Evolutionary conservation across 2,888 invertebrate genomes (phyloP).

Genomic region (Macrophya alboannulata): DNA sequence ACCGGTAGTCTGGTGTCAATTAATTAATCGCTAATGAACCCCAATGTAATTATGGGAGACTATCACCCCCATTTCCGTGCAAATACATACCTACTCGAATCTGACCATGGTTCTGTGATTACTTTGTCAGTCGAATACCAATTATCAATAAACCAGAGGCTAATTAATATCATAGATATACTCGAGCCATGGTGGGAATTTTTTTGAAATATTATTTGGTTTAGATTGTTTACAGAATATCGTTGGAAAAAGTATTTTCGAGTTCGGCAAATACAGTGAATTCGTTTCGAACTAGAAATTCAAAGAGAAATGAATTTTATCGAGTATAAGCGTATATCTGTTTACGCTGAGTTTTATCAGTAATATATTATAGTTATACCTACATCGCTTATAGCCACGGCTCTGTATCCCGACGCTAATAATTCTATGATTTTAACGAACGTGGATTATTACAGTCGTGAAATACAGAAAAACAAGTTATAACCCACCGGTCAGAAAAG

Average conservation of each 20-base stretch:
- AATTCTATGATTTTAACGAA: slow-evolving; percentile 1
- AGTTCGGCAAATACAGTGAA: not conserved
- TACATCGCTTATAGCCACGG: not conserved
- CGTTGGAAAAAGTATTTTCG: not conserved
- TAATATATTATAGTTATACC: not conserved
- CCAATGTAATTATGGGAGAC: slow-evolving; percentile 33
- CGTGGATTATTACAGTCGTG: not conserved
- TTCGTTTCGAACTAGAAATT: not conserved
- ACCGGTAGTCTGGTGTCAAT: slow-evolving; percentile 28
- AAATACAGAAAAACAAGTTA: not conserved
- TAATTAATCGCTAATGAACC: slow-evolving; percentile 48
- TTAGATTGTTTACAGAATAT: not conserved
- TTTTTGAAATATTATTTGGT: not conserved
- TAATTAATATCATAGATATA: not conserved
- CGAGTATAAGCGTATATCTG: not conserved
- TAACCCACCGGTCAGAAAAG: not conserved
- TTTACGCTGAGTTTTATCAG: not conserved
- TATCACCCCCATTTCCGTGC: not conserved
- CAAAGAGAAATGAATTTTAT: not conserved
- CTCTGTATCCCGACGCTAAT: not conserved
- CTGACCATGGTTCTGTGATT: slow-evolving; percentile 37
- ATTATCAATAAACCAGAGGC: not conserved
- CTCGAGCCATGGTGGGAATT: not conserved
- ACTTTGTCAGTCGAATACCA: not conserved
- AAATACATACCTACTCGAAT: not conserved